Evolutionary conservation across 2,113 vertebrate genomes (phyloP), one percentile per base, ranked within the genome.

Genomic region (Eptesicus fuscus): DNA sequence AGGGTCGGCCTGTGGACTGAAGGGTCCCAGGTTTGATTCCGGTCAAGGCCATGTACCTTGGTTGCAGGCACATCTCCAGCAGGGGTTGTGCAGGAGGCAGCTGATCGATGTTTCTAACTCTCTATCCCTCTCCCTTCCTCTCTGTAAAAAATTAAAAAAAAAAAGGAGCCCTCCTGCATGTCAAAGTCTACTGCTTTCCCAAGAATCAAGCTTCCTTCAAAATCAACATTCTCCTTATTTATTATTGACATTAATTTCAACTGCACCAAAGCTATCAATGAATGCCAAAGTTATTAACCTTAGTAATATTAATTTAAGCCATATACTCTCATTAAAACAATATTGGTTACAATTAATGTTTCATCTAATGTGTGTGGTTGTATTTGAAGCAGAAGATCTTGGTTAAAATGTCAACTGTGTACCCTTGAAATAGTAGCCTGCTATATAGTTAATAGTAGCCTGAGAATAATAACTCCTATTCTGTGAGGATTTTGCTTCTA

Each of bases 261-360:
- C 9, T 51, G 76, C 16, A 67, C 40, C 37, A 37, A 69, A 88
- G 23, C 25, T 44, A 82, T 44, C 28, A 61, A 32, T 44, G 65
- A 61, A 35, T 44, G 65, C 32, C 83, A 65, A 90, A 71, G 13
- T 40, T 56, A 22, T 74, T 70, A n/a, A 91, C 79, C 53, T 95
- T 83, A 42, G 35, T 80, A 90, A 83, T 7, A 28, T 49, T 93
- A 76, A 44, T 49, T 59, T 67, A 95, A 94, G n/a, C 11, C 40
- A 40, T 76, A 37, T 63, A 42, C 12, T 30, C 65, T 88, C 30
- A 73, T 67, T 83, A 51, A 91, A 65, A 49, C 20, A 47, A 88
- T 90, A 92, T 59, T 80, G n/a, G 22, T 86, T 87, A 44, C n/a
- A 95, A 93, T 89, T 89, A 85, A 76, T 71, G 10, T 88, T 83